Base-by-base conservation (phyloP, 2,888 invertebrate genomes). In the Melanotus villosus region DNA sequence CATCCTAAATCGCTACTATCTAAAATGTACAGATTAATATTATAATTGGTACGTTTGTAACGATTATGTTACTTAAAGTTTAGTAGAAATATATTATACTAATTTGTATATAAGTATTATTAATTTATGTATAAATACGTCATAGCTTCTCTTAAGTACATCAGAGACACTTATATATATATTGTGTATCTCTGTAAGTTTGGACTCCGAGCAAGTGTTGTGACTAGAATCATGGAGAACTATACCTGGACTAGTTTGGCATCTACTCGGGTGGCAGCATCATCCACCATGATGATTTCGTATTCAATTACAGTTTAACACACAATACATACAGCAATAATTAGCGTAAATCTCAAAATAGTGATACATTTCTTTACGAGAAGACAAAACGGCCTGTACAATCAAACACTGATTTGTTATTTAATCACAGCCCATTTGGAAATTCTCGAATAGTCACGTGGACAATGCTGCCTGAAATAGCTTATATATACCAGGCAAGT, bases 351-450 rank as follows among this genome's bases (percentile, higher is more conserved):
- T 83, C 81, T 83, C 81, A 83, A 84, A 85, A 84, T 84, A 83
- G 80, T 79, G 73, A 78, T 80, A 80, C 77, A 80, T 79, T 75
- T 82, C 78, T 82, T 81, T 81, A 88, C 87, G 85, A 86, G 87
- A 86, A 88, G 84, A 89, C 87, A 85, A 88, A 88, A 86, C 89
- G 89, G 89, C 88, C 89, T 89, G 89, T 90, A 90, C 89, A 90
- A 87, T 89, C 87, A 88, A 88, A 89, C 87, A 88, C 87, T 88
- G 89, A 89, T 88, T 85, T 84, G 85, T 86, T 85, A 84, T 84
- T 89, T 89, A 90, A 90, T 92, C 92, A 92, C 92, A 92, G 92
- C 91, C 91, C 91, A 89, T 89, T 91, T 91, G 91, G 91, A 91
- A 91, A 91, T 90, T 90, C 85, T 86, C 86, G 85, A 84, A 84